Percentiles rank a stretch among this genome's conserved stretches.
phyloP scores from a whole-genome alignment of 2,888 invertebrate genomes.

The Dinocampus coccinellae region DNA sequence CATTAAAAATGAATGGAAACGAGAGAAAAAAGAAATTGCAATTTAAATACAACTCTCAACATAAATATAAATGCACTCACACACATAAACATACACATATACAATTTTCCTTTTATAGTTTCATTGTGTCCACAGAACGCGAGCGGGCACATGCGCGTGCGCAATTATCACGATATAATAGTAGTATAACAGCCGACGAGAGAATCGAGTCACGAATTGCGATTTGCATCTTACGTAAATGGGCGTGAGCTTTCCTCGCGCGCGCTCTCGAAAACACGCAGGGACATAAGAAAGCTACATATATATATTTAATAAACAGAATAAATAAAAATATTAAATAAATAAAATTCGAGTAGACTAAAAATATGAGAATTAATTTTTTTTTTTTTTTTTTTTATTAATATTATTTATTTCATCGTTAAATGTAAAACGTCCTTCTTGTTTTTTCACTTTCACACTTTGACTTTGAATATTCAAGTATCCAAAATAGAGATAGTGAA shows the following conservation, averaged over 20 bases:
- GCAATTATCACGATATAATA: constrained; percentile 11
- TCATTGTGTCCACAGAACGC: constrained; percentile 4
- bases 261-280: background rate
- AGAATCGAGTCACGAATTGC: constrained; percentile 14
- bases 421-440: too few relatives aligned
- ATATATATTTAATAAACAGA: background rate
- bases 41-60: background rate
- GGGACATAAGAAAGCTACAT: background rate
- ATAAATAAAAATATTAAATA: background rate
- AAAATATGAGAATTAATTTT: too few relatives aligned
- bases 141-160: background rate
- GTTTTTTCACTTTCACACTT: too few relatives aligned
- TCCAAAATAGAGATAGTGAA: too few relatives aligned
- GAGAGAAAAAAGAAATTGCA: background rate
- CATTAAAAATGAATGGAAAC: too few relatives aligned
- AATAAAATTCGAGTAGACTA: background rate
- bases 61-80: background rate
- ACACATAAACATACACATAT: background rate
- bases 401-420: background rate
- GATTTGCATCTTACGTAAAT: constrained; percentile 21
- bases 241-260: constrained; percentile 10
- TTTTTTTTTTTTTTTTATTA: background rate
- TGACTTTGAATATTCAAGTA: too few relatives aligned
- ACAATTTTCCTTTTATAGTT: background rate
- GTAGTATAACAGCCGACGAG: background rate